Percentiles rank a stretch among this genome's conserved stretches.
phyloP scores from a whole-genome alignment of 2,113 vertebrate genomes.

The Alexandromys fortis region DNA sequence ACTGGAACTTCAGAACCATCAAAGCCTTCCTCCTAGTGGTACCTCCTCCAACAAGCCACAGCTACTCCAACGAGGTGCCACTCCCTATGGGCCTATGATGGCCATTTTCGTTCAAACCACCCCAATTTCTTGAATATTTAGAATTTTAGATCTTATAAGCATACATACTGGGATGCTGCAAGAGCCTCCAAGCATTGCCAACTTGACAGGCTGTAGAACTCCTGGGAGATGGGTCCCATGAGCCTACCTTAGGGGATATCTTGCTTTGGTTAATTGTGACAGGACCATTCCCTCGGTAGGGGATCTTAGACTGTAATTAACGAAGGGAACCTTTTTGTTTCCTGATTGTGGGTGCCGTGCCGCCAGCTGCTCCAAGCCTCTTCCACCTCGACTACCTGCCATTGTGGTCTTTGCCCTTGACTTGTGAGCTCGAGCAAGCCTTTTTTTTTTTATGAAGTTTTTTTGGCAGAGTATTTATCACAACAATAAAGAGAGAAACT shows the following conservation, averaged over 20 bases:
- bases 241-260: neutral
- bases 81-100: neutral
- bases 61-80: neutral
- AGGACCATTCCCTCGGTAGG: neutral
- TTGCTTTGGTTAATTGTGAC: neutral
- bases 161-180: neutral
- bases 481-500: neutral
- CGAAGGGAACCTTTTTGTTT: neutral
- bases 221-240: neutral
- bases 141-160: neutral
- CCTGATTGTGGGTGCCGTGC: no score
- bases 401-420: neutral
- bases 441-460: no score
- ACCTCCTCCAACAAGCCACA: neutral
- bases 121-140: conserved; percentile 21
- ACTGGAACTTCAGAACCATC: neutral
- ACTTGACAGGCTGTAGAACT: no score
- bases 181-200: neutral
- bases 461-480: neutral
- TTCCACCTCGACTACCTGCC: neutral
- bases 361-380: no score
- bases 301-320: no score
- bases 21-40: neutral
- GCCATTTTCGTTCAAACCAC: neutral
- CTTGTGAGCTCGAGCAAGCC: neutral